Conservation (phyloP, 2,113 vertebrate genomes). For the Astur gentilis region DNA sequence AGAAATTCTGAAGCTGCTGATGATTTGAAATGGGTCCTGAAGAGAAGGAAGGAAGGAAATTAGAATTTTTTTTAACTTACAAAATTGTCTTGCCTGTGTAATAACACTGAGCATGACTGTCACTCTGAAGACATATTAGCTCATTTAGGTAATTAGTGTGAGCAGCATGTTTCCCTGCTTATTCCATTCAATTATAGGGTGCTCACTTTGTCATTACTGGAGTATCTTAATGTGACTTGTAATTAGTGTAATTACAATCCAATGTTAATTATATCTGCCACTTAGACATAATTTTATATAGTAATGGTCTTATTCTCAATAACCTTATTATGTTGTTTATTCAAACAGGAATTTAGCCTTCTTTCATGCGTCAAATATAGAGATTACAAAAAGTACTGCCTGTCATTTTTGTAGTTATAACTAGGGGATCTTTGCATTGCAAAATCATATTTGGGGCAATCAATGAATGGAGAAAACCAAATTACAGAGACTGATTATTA, state of each 20-base stretch:
- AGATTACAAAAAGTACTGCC: slow-evolving; percentile 74
- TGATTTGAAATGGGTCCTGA: slow-evolving; percentile 64
- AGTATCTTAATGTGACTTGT: slow-evolving; percentile 89
- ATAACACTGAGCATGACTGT: slow-evolving; percentile 78
- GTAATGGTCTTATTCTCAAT: slow-evolving; percentile 81
- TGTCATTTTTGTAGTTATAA: slow-evolving; percentile 71
- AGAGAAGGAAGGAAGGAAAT: slow-evolving; percentile 70
- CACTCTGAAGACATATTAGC: slow-evolving; percentile 82
- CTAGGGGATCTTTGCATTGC: slow-evolving; percentile 66
- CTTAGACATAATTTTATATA: slow-evolving; percentile 87
- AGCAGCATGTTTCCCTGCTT: slow-evolving; percentile 83
- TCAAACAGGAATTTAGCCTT: slow-evolving; percentile 85
- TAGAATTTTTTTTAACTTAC: slow-evolving; percentile 60
- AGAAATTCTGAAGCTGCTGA: slow-evolving; percentile 64
- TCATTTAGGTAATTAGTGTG: slow-evolving; percentile 85
- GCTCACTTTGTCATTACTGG: slow-evolving; percentile 85
- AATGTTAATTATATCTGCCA: slow-evolving; percentile 87
- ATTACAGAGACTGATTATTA: slow-evolving; percentile 56
- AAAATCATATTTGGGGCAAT: slow-evolving; percentile 76
- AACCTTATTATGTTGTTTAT: slow-evolving; percentile 85
- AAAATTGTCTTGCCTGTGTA: slow-evolving; percentile 74
- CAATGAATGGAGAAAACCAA: slow-evolving; percentile 69
- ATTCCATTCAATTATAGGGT: slow-evolving; percentile 84
- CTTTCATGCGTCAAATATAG: slow-evolving; percentile 79
- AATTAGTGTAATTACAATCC: slow-evolving; percentile 92